phyloP scores from a whole-genome alignment of 1,140 invertebrate genomes.

The Dufourea novaeangliae region DNA sequence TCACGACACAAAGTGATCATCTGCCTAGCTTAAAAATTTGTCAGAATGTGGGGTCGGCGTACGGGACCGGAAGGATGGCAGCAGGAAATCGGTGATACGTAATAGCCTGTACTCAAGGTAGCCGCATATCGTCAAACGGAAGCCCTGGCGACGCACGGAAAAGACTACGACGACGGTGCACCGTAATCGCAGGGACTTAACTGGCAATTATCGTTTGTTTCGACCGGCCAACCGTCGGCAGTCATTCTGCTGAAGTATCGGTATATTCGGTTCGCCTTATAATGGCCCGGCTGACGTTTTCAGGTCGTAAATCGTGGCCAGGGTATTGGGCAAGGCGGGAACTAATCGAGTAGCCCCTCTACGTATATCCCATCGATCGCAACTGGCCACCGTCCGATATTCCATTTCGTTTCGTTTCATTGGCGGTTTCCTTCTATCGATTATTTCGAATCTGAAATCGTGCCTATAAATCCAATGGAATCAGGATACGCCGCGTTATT shows the following conservation, averaged over 20 bases:
- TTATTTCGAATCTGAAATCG: conserved; percentile 68
- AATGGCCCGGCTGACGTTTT: conserved; percentile 55
- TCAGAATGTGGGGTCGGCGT: neutral
- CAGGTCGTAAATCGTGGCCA: conserved; percentile 55
- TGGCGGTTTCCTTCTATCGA: conserved; percentile 69
- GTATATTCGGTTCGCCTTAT: conserved; percentile 49
- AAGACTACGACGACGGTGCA: conserved; percentile 23
- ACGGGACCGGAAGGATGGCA: neutral
- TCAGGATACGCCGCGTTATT: conserved; percentile 62
- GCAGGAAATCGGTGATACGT: conserved; percentile 50
- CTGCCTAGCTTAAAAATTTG: neutral
- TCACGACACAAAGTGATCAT: neutral
- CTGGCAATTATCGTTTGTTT: conserved; percentile 61
- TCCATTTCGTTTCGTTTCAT: conserved; percentile 67
- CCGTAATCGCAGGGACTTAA: conserved; percentile 43
- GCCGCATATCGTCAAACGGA: conserved; percentile 54
- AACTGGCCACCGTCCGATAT: conserved; percentile 49
- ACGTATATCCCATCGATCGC: neutral
- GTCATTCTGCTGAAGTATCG: conserved; percentile 29
- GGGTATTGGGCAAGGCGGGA: conserved; percentile 65
- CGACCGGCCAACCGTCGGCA: conserved; percentile 33
- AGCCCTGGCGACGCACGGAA: conserved; percentile 42
- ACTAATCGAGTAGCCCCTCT: conserved; percentile 60
- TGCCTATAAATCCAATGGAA: conserved; percentile 63
- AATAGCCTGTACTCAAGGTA: conserved; percentile 28